Percentiles rank a stretch among this genome's conserved stretches.
Conservation (phyloP, 2,888 invertebrate genomes). For the Cerastis rubricosa region DNA sequence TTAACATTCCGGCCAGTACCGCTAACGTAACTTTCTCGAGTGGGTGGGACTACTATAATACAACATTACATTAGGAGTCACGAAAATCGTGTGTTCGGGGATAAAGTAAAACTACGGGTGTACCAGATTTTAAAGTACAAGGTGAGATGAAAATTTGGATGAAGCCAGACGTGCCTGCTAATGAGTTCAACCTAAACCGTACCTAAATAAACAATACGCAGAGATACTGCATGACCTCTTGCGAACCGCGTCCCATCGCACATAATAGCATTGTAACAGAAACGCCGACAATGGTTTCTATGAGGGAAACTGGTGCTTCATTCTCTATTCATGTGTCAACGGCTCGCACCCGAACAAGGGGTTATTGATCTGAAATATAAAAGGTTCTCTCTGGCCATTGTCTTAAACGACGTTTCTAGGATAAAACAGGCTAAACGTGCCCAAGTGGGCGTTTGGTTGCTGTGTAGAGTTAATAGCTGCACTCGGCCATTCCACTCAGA, state of each 20-base stretch:
- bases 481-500: conserved; percentile 67
- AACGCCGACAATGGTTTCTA: conserved; percentile 76
- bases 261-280: conserved; percentile 65
- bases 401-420: conserved; percentile 81
- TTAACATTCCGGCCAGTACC: conserved; percentile 82
- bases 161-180: conserved; percentile 52
- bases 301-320: conserved; percentile 79
- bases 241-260: conserved; percentile 55
- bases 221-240: conserved; percentile 51
- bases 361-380: conserved; percentile 86
- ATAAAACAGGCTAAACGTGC: conserved; percentile 83
- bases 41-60: conserved; percentile 74
- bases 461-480: conserved; percentile 72
- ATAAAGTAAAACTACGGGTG: conserved; percentile 60
- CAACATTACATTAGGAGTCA: conserved; percentile 75
- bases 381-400: conserved; percentile 83
- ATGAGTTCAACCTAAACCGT: conserved; percentile 59
- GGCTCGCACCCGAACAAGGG: conserved; percentile 80
- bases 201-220: conserved; percentile 57
- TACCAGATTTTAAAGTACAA: conserved; percentile 50
- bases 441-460: conserved; percentile 78
- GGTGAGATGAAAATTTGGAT: conserved; percentile 45
- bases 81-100: conserved; percentile 66
- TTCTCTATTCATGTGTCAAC: conserved; percentile 83
- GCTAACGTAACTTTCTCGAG: conserved; percentile 80